Conservation (phyloP, 2,888 invertebrate species). For the Spisula solida region DNA sequence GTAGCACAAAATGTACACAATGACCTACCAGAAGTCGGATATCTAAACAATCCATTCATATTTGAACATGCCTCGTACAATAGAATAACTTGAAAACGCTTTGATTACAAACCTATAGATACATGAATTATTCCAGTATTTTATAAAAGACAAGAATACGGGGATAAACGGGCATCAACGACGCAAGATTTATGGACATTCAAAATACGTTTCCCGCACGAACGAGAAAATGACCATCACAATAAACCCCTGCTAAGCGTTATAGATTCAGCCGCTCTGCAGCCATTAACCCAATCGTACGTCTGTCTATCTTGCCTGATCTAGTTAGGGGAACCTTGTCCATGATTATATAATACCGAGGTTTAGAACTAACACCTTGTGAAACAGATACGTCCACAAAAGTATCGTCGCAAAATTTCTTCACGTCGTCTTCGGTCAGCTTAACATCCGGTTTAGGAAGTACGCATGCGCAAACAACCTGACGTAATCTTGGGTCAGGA, state of each 20-base stretch:
- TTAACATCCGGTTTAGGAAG: constrained; percentile 39
- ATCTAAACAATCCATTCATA: too few species aligned
- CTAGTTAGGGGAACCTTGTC: constrained; percentile 49
- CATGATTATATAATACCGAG: constrained; percentile 54
- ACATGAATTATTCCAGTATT: too few species aligned
- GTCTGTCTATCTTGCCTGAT: constrained; percentile 63
- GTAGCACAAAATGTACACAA: too few species aligned
- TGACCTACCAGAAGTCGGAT: too few species aligned
- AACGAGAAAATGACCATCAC: too few species aligned
- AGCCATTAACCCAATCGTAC: constrained; percentile 37
- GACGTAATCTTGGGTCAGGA: constrained; percentile 59
- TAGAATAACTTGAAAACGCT: too few species aligned
- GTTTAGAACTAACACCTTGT: constrained; percentile 48
- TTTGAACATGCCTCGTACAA: too few species aligned
- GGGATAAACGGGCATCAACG: too few species aligned
- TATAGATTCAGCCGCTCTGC: constrained; percentile 21
- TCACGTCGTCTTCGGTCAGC: constrained; percentile 38
- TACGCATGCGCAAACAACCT: constrained; percentile 67
- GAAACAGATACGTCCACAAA: constrained; percentile 51
- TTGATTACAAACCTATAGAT: too few species aligned
- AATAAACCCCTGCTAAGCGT: neutral
- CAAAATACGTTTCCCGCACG: too few species aligned
- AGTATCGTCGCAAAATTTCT: constrained; percentile 56
- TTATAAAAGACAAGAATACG: too few species aligned
- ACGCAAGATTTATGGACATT: too few species aligned